phyloP scores from a whole-genome alignment of 2,113 vertebrate genomes.

The Tupaia tana region DNA sequence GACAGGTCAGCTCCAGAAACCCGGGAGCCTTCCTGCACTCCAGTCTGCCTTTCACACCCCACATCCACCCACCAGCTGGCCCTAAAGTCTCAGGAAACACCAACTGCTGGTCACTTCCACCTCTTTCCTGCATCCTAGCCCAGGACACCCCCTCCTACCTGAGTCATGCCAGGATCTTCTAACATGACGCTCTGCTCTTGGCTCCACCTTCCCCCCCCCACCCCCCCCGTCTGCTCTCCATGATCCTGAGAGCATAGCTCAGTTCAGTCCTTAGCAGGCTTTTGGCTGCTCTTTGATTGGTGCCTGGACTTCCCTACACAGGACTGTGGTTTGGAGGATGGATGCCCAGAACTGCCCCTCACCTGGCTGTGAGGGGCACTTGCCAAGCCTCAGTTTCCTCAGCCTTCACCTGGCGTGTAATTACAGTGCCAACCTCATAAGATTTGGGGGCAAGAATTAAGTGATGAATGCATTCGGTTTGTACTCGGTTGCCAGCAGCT shows the following conservation, averaged over 20 bases:
- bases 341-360: too few species aligned
- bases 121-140: too few species aligned
- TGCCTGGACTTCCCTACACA: neutral
- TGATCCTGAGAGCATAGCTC: too few species aligned
- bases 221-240: accelerated
- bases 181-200: accelerated
- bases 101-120: accelerated
- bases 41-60: neutral
- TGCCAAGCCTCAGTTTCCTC: neutral
- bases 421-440: neutral
- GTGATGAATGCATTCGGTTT: too few species aligned
- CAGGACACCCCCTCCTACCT: neutral
- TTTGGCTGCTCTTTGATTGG: accelerated
- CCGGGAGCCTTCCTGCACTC: too few species aligned
- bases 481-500: accelerated
- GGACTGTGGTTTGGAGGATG: neutral
- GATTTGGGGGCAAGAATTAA: neutral
- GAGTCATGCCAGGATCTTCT: neutral
- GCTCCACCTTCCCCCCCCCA: accelerated
- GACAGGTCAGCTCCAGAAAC: neutral
- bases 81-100: neutral
- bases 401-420: neutral
- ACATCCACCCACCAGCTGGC: accelerated
- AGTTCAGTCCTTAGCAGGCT: too few species aligned
- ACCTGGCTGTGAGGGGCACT: accelerated